Conservation (phyloP, 2,888 invertebrate species). For the Drosophila engyochracea region DNA sequence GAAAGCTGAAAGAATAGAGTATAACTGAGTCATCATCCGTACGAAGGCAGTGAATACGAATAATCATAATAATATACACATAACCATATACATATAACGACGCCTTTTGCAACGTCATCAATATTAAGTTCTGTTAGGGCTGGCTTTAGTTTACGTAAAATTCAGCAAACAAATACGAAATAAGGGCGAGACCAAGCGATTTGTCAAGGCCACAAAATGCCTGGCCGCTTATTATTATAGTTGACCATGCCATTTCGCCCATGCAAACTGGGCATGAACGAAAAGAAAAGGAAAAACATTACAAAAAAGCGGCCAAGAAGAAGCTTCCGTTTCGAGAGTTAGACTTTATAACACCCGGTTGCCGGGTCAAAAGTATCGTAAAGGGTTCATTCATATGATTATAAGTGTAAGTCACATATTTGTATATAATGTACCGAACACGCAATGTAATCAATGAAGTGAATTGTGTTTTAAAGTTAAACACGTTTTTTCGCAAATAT, state of each 20-base stretch:
- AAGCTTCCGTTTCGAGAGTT: neutral
- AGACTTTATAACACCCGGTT: slow-evolving; percentile 8
- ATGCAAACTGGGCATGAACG: slow-evolving; percentile 17
- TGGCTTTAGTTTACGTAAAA: slow-evolving; percentile 21
- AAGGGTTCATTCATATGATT: neutral
- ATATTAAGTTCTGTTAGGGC: slow-evolving; percentile 14
- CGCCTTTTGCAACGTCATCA: slow-evolving; percentile 19
- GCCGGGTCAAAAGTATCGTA: neutral
- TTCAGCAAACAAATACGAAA: slow-evolving; percentile 32
- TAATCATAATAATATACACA: neutral
- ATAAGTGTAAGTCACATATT: neutral
- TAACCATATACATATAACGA: slow-evolving; percentile 1
- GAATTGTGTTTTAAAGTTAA: neutral
- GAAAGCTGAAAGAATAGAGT: slow-evolving; percentile 1
- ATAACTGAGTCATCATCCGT: slow-evolving; percentile 1
- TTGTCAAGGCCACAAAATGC: slow-evolving; percentile 32
- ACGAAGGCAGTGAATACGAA: neutral
- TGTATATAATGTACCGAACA: neutral
- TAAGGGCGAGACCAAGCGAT: slow-evolving; percentile 39
- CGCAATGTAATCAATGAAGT: neutral
- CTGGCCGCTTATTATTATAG: slow-evolving; percentile 35
- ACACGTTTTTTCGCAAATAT: neutral
- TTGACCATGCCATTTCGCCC: slow-evolving; percentile 31
- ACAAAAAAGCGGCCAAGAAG: neutral
- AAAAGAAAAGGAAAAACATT: slow-evolving; percentile 8